Conservation (phyloP, 2,113 vertebrate genomes). For the Oxyura jamaicensis region DNA sequence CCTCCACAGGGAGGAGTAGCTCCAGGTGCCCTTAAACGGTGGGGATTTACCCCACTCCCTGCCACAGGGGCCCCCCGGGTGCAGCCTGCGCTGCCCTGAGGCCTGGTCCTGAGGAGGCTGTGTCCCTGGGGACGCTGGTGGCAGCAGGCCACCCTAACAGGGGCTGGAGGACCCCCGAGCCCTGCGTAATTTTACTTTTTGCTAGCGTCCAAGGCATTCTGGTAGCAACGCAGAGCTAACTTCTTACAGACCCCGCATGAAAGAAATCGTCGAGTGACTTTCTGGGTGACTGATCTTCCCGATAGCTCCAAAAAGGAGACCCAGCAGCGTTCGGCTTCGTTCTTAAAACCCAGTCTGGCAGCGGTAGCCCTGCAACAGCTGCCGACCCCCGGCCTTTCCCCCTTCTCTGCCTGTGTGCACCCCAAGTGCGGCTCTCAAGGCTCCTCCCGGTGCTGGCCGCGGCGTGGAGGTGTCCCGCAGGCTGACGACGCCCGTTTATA, state of each 20-base stretch:
- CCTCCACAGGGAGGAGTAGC: fast-evolving
- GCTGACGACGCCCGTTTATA: neutral
- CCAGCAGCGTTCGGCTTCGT: fast-evolving
- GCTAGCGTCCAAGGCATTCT: neutral
- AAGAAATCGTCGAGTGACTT: too few relatives aligned
- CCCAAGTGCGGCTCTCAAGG: neutral
- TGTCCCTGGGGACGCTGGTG: neutral
- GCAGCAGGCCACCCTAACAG: neutral
- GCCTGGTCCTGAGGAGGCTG: too few relatives aligned
- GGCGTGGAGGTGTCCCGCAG: neutral
- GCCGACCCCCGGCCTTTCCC: neutral
- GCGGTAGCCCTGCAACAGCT: too few relatives aligned
- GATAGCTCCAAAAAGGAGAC: too few relatives aligned
- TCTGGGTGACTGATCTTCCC: too few relatives aligned
- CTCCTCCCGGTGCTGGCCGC: neutral
- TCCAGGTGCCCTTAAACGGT: neutral
- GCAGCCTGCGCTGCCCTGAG: neutral
- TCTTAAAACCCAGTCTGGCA: neutral
- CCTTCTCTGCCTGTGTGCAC: neutral
- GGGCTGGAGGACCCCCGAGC: neutral
- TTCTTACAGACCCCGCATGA: neutral
- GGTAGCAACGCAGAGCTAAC: fast-evolving
- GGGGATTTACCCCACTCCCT: neutral
- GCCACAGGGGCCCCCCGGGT: too few relatives aligned
- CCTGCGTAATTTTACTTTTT: neutral